Base-by-base conservation (phyloP, 2,113 vertebrate species). In the Andinoacara biseriatus region DNA sequence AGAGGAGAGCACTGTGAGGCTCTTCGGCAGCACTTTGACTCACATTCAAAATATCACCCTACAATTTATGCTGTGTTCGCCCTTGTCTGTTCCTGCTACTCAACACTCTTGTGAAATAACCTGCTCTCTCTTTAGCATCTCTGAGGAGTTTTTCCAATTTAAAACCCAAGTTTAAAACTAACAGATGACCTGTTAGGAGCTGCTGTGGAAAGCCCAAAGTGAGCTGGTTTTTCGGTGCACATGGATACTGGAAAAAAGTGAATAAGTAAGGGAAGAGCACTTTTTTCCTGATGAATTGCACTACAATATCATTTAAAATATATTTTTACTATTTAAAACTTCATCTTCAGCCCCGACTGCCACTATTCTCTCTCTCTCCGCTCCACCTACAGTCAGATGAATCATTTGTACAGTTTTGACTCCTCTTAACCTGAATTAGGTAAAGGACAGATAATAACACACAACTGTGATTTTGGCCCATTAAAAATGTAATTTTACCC, bases 21-120 rank as follows among this genome's bases (percentile, higher is more conserved):
- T 82, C 79, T 75, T 61, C 75, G 85, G 52, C 15, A n/a, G 9
- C 59, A 58, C 65, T 81, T 78, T 81, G 78, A 62, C 81, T 86
- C 78, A 52, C 3, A 43, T 80, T 87, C 74, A 58, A 74, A 85
- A 84, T 80, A 92, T 80, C 74, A 74, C 60, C 76, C 49, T 76
- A 35, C 35, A 69, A 80, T 79, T 65, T 69, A 22, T 60, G n/a
- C 59, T 31, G 31, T 18, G 54, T 63, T 65, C 76, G 62, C 87
- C 76, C 67, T 87, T 84, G 59, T 85, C 76, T 86, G 63, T 63
- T 31, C 59, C 65, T 78, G 22, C 79, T 43, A 52, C 31, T 69
- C n/a, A 74, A 84, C 87, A 76, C 40, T 84, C 7, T 40, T 83
- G 65, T 60, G 7, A n/a, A 85, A 82, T 83, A 58, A 78, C 31